Base-by-base conservation (phyloP, 2,888 invertebrate species). In the Phengaris arion region DNA sequence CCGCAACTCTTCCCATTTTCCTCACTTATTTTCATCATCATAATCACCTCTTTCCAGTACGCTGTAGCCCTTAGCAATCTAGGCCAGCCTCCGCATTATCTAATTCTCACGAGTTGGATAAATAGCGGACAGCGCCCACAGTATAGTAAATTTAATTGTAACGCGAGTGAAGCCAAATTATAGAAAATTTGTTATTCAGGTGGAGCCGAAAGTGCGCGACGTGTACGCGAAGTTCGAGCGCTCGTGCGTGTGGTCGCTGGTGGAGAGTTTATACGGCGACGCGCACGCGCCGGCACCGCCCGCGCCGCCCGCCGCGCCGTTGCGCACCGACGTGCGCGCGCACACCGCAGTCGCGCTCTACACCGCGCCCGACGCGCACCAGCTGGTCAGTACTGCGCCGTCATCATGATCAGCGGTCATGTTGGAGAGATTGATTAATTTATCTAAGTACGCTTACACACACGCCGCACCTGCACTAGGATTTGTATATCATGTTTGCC, bases 191-290 rank as follows among this genome's bases (percentile, higher is more conserved):
- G 22, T 57, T 9, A 9, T 1, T 59, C 81, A 93, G 93, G 88
- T 90, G 82, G 93, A 94, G 48, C 81, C 86, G 0, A 92, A 93
- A 77, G 86, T 91, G 2, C 88, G 92, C 77, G 98, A 98, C 86
- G 90, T 98, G 75, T 98, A 97, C 90, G 94, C 94, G 13, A 95
- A 95, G 82, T 97, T 98, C 89, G 97, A 97, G 82, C 96, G 96
- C 81, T 96, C 96, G 83, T 96, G 96, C 81, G 95, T 98, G 80
- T 96, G 96, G 78, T 95, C 96, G 76, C 94, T 98, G 75, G 92
- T 98, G 80, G 98, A 98, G 84, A 91, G 95, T 48, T 94, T 98
- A 77, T 80, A 89, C 77, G 85, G 90, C 51, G 94, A 93, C 59
- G 88, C 91, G 76, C 87, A 82, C 77, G 82, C 85, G 74, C 86